Conservation (phyloP, 2,888 invertebrate species). For the Venustoraphidia nigricollis region DNA sequence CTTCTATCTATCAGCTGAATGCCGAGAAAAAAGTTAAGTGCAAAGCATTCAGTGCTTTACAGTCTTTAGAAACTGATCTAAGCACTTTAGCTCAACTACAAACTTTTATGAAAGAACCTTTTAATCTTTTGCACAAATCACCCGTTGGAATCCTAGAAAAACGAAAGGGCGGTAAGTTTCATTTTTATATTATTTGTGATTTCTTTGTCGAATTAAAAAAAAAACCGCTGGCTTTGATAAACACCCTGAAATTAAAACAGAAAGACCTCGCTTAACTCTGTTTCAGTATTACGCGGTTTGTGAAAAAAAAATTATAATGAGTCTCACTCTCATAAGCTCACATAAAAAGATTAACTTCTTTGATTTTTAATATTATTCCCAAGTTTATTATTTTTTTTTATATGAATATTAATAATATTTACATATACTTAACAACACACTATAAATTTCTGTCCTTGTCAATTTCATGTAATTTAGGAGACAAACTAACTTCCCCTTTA, state of each 20-base stretch:
- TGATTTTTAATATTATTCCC: too few species aligned
- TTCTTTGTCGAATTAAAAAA: slow-evolving; percentile 1
- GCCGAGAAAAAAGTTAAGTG: slow-evolving; percentile 90
- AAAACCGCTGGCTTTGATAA: slow-evolving; percentile 8
- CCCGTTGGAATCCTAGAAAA: slow-evolving; percentile 76
- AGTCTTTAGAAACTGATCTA: slow-evolving; percentile 82
- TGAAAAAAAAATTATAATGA: too few species aligned
- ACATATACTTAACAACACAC: too few species aligned
- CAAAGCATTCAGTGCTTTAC: slow-evolving; percentile 83
- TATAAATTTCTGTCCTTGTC: too few species aligned
- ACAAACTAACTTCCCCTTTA: too few species aligned
- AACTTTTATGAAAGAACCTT: slow-evolving; percentile 52
- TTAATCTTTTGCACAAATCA: slow-evolving; percentile 70
- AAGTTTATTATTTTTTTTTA: too few species aligned
- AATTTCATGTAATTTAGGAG: too few species aligned
- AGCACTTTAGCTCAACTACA: slow-evolving; percentile 65
- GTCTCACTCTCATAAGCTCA: too few species aligned
- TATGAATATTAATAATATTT: too few species aligned
- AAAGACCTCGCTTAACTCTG: not conserved
- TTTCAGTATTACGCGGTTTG: too few species aligned
- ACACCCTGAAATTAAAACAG: not conserved
- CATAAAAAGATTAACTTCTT: too few species aligned
- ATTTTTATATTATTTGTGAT: slow-evolving; percentile 1
- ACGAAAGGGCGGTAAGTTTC: slow-evolving; percentile 52
- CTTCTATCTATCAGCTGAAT: slow-evolving; percentile 84